These are phyloP conservation scores for Latrodectus elegans DNA, from an alignment of 2,888 invertebrate species.

Conservation along the genomic window DNA sequence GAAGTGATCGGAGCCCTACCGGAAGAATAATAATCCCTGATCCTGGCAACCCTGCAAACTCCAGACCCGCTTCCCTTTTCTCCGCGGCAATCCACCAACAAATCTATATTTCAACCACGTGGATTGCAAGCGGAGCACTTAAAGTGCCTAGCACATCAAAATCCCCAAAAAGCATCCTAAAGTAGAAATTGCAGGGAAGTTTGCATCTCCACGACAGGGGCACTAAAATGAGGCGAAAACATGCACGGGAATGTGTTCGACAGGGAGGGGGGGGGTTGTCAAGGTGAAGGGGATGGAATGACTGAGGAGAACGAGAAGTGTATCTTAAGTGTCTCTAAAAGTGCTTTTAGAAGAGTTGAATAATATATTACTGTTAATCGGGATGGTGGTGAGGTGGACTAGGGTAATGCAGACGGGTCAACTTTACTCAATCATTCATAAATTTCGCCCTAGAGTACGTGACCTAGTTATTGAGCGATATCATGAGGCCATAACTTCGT, in stretches of 20 bases:
- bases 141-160: background rate
- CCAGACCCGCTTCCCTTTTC: background rate
- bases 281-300: conserved; percentile 15
- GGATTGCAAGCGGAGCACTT: background rate
- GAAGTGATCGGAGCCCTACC: background rate
- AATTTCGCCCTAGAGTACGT: too few relatives aligned
- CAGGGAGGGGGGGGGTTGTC: conserved; percentile 1
- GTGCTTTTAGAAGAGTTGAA: conserved; percentile 23
- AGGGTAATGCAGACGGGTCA: conserved; percentile 20
- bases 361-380: conserved; percentile 58
- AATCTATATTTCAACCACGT: background rate
- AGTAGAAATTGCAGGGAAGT: background rate
- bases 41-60: background rate
- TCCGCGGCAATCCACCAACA: background rate
- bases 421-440: background rate
- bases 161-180: background rate
- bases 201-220: too few relatives aligned
- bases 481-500: conserved; percentile 22
- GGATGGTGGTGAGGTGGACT: background rate
- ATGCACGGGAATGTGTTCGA: too few relatives aligned
- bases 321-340: conserved; percentile 2
- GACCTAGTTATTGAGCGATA: conserved; percentile 19
- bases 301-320: conserved; percentile 10
- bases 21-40: conserved; percentile 31
- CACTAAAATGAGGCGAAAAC: too few relatives aligned